phyloP scores from a whole-genome alignment of 2,888 invertebrate genomes.

The Incurvaria masculella region DNA sequence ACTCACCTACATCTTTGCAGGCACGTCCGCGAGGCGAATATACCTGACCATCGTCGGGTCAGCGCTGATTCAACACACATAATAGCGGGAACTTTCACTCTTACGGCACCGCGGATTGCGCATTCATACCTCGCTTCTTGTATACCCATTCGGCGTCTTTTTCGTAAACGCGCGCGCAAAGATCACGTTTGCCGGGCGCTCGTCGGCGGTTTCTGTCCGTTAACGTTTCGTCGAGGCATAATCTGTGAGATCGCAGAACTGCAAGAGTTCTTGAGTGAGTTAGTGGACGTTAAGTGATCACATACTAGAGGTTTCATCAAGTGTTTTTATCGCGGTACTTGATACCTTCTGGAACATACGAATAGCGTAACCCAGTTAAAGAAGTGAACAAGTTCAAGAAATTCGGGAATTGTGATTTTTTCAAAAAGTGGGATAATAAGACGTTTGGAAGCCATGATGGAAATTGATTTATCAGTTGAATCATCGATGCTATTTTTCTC shows the following conservation, averaged over 20 bases:
- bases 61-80: constrained; percentile 26
- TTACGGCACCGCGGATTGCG: constrained; percentile 44
- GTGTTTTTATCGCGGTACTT: too few relatives aligned
- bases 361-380: background rate
- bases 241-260: constrained; percentile 9
- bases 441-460: constrained; percentile 17
- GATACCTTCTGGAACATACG: too few relatives aligned
- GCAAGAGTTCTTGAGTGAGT: constrained; percentile 22
- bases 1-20: constrained; percentile 7
- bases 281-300: background rate
- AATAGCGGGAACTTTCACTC: constrained; percentile 36
- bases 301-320: too few relatives aligned
- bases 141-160: constrained; percentile 27
- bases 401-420: background rate
- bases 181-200: background rate
- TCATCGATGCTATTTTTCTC: constrained; percentile 1
- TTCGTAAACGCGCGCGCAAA: constrained; percentile 24
- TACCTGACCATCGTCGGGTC: constrained; percentile 3
- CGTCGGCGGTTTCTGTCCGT: too few relatives aligned
- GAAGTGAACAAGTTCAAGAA: background rate
- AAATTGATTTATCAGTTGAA: constrained; percentile 14
- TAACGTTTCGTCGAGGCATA: too few relatives aligned
- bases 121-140: constrained; percentile 20
- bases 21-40: constrained; percentile 1
- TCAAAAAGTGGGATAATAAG: background rate